phyloP scores from a whole-genome alignment of 2,797 vertebrate genomes.

The Echiichthys vipera region DNA sequence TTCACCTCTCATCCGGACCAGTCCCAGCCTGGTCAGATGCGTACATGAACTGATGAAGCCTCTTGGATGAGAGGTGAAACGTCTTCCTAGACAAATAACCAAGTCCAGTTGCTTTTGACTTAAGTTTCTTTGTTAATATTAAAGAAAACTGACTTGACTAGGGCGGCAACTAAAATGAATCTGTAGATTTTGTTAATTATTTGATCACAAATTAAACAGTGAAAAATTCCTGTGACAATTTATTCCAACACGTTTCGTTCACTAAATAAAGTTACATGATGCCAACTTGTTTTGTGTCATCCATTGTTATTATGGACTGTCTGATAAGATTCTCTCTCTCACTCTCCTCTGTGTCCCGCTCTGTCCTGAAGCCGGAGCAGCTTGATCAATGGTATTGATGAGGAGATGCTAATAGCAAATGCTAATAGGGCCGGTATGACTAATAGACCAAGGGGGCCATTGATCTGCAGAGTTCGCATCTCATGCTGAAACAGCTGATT shows the following conservation, averaged over 20 bases:
- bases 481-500: conserved; percentile 79
- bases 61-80: too few relatives aligned
- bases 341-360: conserved; percentile 24
- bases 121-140: not conserved
- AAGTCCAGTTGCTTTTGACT: too few relatives aligned
- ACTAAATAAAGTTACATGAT: not conserved
- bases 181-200: not conserved
- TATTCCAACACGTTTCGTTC: too few relatives aligned
- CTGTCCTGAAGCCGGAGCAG: conserved; percentile 54
- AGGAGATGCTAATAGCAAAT: conserved; percentile 77
- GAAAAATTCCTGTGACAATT: not conserved
- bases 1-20: too few relatives aligned
- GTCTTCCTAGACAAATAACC: too few relatives aligned
- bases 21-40: too few relatives aligned
- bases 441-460: conserved; percentile 73
- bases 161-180: not conserved
- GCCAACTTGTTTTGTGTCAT: not conserved
- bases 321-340: conserved; percentile 32
- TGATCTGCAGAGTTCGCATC: conserved; percentile 82
- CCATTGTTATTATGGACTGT: conserved; percentile 18
- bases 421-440: conserved; percentile 77
- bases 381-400: conserved; percentile 78
- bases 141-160: not conserved
- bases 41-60: too few relatives aligned
- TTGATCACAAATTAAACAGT: not conserved